Base-by-base conservation (phyloP, 2,888 invertebrate genomes). In the Cotesia congregata region DNA sequence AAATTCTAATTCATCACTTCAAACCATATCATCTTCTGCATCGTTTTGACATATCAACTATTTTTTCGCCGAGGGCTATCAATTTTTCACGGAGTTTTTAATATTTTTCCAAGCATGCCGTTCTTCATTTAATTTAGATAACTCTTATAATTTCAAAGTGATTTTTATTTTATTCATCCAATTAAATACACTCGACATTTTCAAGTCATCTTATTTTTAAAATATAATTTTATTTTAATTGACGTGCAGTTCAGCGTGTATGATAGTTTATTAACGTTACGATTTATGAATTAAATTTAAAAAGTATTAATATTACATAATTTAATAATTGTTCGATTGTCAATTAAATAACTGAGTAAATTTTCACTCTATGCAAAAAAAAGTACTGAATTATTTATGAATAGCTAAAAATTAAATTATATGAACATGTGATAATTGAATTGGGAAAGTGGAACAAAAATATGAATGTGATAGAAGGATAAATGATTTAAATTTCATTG, bases 181-280 rank as follows among this genome's bases (percentile, higher is more conserved):
- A 50, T 50, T 50, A 30, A 30, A 30, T 30, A 30, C 30, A 30
- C 30, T 30, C 30, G 30, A 30, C 30, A 30, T 30, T 30, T 30
- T 30, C 4, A 30, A 30, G 30, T 30, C 30, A 30, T 30, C 3
- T 30, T 30, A 30, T 30, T 3, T 30, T 30, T 30, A 30, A 30
- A 30, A 30, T 30, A 30, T 30, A 30, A 30, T 30, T 30, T 30
- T 30, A 65, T 65, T 20, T 65, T 65, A 65, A 65, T 65, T 65
- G 65, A 65, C 38, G 38, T 30, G 9, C 65, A 38, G 62, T 17
- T 62, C 17, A 6, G 0, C 62, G 6, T 62, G 62, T 6, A 7
- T n/a, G 17, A n/a, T 7, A 20, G 17, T 62, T 62, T 62, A 20
- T 62, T 20, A 30, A 30, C 2, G 3, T 30, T 30, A 30, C 30